A percentile compares a stretch with the other conserved stretches of the same genome.
phyloP scores from a whole-genome alignment of 1,140 invertebrate species.

The fruit fly (Drosophila melanogaster) region DNA sequence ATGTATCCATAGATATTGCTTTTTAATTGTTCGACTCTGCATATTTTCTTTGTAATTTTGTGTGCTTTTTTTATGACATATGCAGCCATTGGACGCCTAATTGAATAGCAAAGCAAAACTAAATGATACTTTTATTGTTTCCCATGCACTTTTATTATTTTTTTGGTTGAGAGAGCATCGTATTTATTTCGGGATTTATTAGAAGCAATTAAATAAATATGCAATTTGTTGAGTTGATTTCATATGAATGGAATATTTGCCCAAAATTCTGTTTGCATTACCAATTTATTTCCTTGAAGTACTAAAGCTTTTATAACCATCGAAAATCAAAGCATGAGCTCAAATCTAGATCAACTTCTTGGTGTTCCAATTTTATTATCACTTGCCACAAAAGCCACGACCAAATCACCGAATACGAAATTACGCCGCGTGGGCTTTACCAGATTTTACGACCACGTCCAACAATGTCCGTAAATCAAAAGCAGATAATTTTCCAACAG shows the following conservation, averaged over 20 bases:
- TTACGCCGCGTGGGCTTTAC: slow-evolving; percentile 29
- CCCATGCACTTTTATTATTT: slow-evolving; percentile 2
- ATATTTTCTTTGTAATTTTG: slow-evolving; percentile 41
- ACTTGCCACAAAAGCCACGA: slow-evolving; percentile 38
- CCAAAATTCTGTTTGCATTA: slow-evolving; percentile 8
- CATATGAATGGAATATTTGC: slow-evolving; percentile 20
- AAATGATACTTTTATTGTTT: slow-evolving; percentile 26
- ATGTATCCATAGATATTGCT: slow-evolving; percentile 60
- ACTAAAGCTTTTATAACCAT: slow-evolving; percentile 22
- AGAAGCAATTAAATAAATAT: slow-evolving; percentile 56
- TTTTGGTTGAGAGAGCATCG: neutral
- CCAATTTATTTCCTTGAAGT: neutral
- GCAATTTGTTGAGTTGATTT: slow-evolving; percentile 39
- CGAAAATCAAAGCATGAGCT: slow-evolving; percentile 14
- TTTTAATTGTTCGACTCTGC: slow-evolving; percentile 65
- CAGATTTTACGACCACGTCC: slow-evolving; percentile 65
- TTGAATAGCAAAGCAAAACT: slow-evolving; percentile 41
- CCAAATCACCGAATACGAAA: slow-evolving; percentile 36
- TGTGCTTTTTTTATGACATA: slow-evolving; percentile 26
- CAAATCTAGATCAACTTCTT: slow-evolving; percentile 32
- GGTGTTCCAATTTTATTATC: slow-evolving; percentile 40
- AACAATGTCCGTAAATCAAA: slow-evolving; percentile 70
- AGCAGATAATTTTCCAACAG: slow-evolving; percentile 71
- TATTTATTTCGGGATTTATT: slow-evolving; percentile 35
- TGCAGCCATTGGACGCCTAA: slow-evolving; percentile 32